A percentile compares a stretch with the other conserved stretches of the same genome.
Conservation (phyloP, 2,113 vertebrate genomes). For the Anarrhichthys ocellatus region DNA sequence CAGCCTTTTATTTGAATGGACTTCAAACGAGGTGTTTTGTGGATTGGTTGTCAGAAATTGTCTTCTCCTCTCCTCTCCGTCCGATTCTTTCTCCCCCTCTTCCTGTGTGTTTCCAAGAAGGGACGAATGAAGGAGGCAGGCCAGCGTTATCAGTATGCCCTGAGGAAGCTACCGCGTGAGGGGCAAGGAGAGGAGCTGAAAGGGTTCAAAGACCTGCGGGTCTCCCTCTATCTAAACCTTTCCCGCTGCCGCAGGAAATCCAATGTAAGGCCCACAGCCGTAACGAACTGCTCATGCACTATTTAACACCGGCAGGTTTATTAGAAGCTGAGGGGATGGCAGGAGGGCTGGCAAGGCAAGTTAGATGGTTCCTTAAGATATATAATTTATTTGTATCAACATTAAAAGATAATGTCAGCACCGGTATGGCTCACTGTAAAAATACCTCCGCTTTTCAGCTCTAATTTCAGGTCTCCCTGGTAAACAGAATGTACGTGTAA, state of each 20-base stretch:
- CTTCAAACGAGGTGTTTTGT: not conserved
- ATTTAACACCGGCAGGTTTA: slow-evolving; percentile 58
- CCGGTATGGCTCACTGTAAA: slow-evolving; percentile 16
- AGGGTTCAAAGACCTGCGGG: slow-evolving; percentile 92
- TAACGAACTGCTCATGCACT: slow-evolving; percentile 60
- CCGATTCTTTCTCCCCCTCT: not conserved
- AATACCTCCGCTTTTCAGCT: slow-evolving; percentile 47
- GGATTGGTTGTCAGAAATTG: not conserved
- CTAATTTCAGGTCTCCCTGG: slow-evolving; percentile 38
- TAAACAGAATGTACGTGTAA: slow-evolving; percentile 40
- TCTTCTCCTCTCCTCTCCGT: not conserved
- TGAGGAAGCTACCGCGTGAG: slow-evolving; percentile 95
- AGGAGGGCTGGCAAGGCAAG: slow-evolving; percentile 29
- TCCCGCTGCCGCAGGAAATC: slow-evolving; percentile 98
- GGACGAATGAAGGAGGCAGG: slow-evolving; percentile 98
- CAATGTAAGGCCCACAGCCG: slow-evolving; percentile 86
- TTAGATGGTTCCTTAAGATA: slow-evolving; percentile 42
- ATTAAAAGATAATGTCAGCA: slow-evolving; percentile 39
- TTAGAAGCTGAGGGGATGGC: slow-evolving; percentile 41
- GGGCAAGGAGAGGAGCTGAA: slow-evolving; percentile 94
- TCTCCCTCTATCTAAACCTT: slow-evolving; percentile 95
- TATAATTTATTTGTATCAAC: slow-evolving; percentile 57
- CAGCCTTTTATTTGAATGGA: not conserved
- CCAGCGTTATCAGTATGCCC: slow-evolving; percentile 96
- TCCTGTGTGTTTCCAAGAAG: slow-evolving; percentile 84